Evolutionary conservation across 2,888 invertebrate species (phyloP), one percentile per base, ranked within the genome.

Genomic region (Punctoribates punctum): DNA sequence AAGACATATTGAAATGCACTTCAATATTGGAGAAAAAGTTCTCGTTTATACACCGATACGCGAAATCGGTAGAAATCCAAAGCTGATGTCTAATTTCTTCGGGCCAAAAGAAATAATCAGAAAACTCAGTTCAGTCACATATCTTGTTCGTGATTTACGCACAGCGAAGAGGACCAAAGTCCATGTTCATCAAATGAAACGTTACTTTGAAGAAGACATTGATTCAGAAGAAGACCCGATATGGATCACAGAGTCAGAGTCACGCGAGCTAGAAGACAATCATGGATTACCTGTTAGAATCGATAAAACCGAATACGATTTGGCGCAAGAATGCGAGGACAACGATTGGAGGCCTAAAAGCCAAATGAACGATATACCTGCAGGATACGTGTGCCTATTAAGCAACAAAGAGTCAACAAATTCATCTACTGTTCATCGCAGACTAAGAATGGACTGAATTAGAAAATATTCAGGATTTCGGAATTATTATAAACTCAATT

Each of bases 201-300:
- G n/a, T 20, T 54, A 20, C 54, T 9, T 5, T 20, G 20, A 54
- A 20, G 54, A 54, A 20, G 54, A 54, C 20, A 17, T 54, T 17
- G n/a, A 20, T 4, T 4, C 9, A 20, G 8, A 8, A 2, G 54
- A 54, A 5, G 9, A 54, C 5, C 20, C n/a, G 1, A 54, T 54
- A 1, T 54, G 54, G 54, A 48, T 67, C 70, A 72, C 76, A 76
- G 34, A 34, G 8, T 6, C 4, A 34, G 34, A 34, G 8, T 34
- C 34, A 8, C 4, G 34, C 4, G 34, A 34, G 8, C 34, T 34
- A 8, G 34, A 8, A 34, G 4, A 34, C 8, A 4, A 4, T 6
- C 34, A 34, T 34, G 34, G 8, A 34, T 34, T 34, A 4, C 34
- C 34, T 4, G 34, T 77, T 77, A 77, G 8, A 34, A 6, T 34